phyloP scores from a whole-genome alignment of 2,888 invertebrate genomes.

The Catotricha subobsoleta region DNA sequence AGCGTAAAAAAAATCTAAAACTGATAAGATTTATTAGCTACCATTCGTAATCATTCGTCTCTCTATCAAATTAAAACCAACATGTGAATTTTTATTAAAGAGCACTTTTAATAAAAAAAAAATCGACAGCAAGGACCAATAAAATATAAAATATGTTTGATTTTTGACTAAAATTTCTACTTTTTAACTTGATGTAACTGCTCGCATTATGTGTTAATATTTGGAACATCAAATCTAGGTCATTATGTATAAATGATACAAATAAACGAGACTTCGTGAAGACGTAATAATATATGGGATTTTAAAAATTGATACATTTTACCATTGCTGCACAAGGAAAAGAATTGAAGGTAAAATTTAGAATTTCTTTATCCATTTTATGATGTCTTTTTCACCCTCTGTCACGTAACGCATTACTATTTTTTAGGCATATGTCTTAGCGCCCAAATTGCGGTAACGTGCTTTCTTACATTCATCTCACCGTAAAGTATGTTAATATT shows the following conservation, averaged over 20 bases:
- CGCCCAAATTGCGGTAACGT: constrained; percentile 7
- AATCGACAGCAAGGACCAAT: background rate
- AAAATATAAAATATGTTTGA: too few species aligned
- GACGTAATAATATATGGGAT: too few species aligned
- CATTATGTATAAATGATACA: too few species aligned
- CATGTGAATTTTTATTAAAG: background rate
- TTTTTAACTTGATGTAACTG: too few species aligned
- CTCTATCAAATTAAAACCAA: background rate
- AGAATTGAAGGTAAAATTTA: background rate
- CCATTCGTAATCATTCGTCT: constrained; percentile 4
- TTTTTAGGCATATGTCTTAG: constrained; percentile 7
- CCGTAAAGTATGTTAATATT: background rate
- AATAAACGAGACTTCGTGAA: too few species aligned
- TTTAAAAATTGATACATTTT: too few species aligned
- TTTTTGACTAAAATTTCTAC: too few species aligned
- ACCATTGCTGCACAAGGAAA: too few species aligned
- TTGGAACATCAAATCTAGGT: too few species aligned
- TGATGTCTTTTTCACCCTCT: constrained; percentile 8
- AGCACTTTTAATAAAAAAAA: background rate
- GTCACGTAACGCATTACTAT: constrained; percentile 8
- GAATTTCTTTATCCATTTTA: constrained; percentile 1
- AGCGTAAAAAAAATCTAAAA: too few species aligned
- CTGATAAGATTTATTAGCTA: constrained; percentile 1
- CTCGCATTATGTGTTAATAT: too few species aligned
- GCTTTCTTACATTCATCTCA: background rate